Base-by-base conservation (phyloP, 2,797 vertebrate species). In the Geotrypetes seraphini region DNA sequence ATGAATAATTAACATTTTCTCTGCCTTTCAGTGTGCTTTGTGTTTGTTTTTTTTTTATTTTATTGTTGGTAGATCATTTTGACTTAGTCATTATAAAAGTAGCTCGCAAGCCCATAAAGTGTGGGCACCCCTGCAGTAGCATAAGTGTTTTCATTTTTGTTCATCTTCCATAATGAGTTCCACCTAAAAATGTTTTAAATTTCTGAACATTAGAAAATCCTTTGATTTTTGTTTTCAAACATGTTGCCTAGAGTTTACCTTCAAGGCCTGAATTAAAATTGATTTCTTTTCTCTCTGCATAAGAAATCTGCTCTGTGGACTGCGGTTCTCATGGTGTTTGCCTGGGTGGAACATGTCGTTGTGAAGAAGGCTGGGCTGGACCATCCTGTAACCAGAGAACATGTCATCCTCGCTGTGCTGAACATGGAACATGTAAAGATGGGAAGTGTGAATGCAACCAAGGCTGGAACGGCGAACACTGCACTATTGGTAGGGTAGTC, bases 391-490 rank as follows among this genome's bases (percentile, higher is more conserved):
- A 61, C 57, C 91, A 96, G 73, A 85, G 91, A 58, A 88, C 91
- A 57, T 99, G 95, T 74, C 90, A 96, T 57, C 90, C 89, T 3
- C 92, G 88, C 68, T 99, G 94, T 55, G 73, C 89, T 0, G 93
- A 99, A 63, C 96, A 99, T 3, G 94, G 94, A 11, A 87, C 91
- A 57, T 99, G 96, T 50, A 84, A 85, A 35, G 92, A 98, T 5
- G 92, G 93, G 62, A 95, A 91, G 68, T 99, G 96, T 22, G 92
- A 98, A 65, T 99, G 96, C 58, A 91, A 84, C 78, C 96, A 96
- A 67, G 96, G 96, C 50, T 99, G 96, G 96, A 97, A 90, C 2
- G 96, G 96, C 22, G 96, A 99, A 60, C 94, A 96, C 79, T 99
- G 96, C 53, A 96, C 91, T 47, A 99, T 97, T 37, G 94, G 96